These are phyloP conservation scores for Liasis olivaceus DNA, from an alignment of 2,797 vertebrate species.

Conservation along the genomic window DNA sequence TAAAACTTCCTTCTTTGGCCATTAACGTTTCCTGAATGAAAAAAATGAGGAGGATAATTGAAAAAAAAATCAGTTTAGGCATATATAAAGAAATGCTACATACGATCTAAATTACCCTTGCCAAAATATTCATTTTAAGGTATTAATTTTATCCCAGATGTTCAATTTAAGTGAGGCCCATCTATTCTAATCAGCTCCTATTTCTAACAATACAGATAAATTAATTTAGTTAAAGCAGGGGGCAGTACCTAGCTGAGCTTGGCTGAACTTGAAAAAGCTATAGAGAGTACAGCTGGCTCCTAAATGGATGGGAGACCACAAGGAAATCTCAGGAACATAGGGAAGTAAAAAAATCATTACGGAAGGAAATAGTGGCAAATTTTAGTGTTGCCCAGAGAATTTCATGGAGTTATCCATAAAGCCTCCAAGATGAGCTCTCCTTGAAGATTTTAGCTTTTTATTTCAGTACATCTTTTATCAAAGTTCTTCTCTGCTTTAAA, in stretches of 20 bases:
- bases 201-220: background rate
- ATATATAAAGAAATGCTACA: background rate
- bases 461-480: background rate
- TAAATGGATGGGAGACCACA: background rate
- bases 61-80: background rate
- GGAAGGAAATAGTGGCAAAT: background rate
- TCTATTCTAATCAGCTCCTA: background rate
- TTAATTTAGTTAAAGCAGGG: background rate
- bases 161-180: background rate
- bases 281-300: background rate
- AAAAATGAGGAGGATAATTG: background rate
- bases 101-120: background rate
- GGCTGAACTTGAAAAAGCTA: background rate
- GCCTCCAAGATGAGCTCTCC: background rate
- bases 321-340: background rate
- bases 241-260: background rate
- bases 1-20: background rate
- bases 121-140: background rate
- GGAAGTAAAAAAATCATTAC: background rate
- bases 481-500: background rate
- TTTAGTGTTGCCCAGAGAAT: background rate
- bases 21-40: background rate
- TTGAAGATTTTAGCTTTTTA: background rate
- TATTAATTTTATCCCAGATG: background rate
- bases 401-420: background rate